A percentile compares a stretch with the other conserved stretches of the same genome.
Conservation (phyloP, 2,888 invertebrate genomes). For the Leptopilina syphax region DNA sequence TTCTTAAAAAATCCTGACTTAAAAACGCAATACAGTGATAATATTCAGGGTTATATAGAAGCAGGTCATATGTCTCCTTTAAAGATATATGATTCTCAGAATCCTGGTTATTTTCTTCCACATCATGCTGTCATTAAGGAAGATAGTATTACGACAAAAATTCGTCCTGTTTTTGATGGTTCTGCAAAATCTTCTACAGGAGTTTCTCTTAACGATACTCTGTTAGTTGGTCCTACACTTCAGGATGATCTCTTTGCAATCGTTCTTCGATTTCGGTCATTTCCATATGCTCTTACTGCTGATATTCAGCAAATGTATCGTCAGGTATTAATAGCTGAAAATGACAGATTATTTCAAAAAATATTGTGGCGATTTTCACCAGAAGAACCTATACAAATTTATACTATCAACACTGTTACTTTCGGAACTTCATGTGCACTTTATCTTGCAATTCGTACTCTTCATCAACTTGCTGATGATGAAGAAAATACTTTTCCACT, state of each 20-base stretch:
- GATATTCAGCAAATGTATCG: conserved; percentile 64
- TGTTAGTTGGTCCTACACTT: conserved; percentile 54
- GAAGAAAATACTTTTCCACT: conserved; percentile 39
- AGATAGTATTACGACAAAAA: conserved; percentile 56
- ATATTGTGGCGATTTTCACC: neutral
- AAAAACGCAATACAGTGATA: no score
- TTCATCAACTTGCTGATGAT: conserved; percentile 54
- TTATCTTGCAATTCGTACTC: conserved; percentile 55
- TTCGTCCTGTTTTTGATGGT: conserved; percentile 63
- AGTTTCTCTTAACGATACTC: conserved; percentile 55
- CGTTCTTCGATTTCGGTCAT: conserved; percentile 52
- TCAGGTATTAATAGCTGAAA: conserved; percentile 20
- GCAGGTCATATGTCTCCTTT: neutral
- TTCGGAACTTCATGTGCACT: conserved; percentile 51
- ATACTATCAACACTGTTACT: neutral
- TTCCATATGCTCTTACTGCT: conserved; percentile 54
- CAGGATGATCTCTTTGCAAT: conserved; percentile 52
- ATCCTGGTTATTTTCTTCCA: conserved; percentile 53
- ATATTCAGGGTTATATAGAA: neutral
- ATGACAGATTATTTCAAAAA: neutral
- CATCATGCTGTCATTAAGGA: conserved; percentile 59
- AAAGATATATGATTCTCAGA: no score
- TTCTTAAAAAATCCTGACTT: no score
- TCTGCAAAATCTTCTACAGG: conserved; percentile 54
- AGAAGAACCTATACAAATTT: neutral